Evolutionary conservation across 2,888 invertebrate genomes (phyloP), one percentile per base, ranked within the genome.

Genomic region (Amphipyra tragopoginis): DNA sequence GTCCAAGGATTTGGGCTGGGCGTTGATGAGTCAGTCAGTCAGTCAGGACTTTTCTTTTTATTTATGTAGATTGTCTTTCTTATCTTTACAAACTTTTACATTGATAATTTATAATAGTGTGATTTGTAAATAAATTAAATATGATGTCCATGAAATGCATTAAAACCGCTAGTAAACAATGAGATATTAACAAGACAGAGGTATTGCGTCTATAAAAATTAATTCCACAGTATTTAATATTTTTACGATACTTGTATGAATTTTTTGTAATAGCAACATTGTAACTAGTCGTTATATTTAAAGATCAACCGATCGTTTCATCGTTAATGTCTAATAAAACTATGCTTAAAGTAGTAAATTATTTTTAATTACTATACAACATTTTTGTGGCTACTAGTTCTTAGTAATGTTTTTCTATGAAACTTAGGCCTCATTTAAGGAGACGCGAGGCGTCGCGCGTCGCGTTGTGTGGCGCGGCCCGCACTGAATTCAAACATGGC

Each of bases 261-360:
- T 49, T 72, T 58, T 69, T 58, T 51, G 47, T 66, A 59, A 72
- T 72, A 51, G 73, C 73, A 77, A 75, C 77, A 73, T 62, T 73
- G 74, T 75, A 60, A 44, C 15, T n/a, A 11, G 58, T 58, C 55
- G 45, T 62, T 61, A 54, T 54, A 53, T 55, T 72, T 38, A 70
- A 72, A 72, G 53, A 68, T 61, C 53, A 61, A 34, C 51, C 15
- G 51, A 72, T 65, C 43, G 21, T 11, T 40, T 40, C 42, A 21
- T 47, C 54, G 48, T 77, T 44, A 72, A 75, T 63, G 78, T 72
- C 79, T 54, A 52, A 52, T 65, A 55, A 65, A 65, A 56, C 14
- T 48, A 49, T 40, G 51, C 39, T 36, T 51, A 21, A 34, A 54
- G 64, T 43, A 21, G 43, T 71, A 66, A 75, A 75, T 77, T 60